Evolutionary conservation across 2,888 invertebrate genomes (phyloP).

Genomic region (Eilema caniola): DNA sequence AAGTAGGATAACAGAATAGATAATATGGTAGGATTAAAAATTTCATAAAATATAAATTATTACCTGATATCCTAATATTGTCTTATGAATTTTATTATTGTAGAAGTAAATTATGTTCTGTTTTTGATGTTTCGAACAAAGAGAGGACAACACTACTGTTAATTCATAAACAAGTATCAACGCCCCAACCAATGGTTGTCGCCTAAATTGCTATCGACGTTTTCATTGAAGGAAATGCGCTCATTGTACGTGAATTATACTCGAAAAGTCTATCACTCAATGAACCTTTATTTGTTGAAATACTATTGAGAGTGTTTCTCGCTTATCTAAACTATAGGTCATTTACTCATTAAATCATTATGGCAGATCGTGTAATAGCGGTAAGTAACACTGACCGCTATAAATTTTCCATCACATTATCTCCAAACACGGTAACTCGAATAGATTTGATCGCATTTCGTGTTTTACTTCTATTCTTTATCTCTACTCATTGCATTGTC

Average conservation of each 20-base stretch:
- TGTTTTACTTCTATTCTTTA: conserved; percentile 37
- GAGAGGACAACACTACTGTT: neutral
- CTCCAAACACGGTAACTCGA: conserved; percentile 56
- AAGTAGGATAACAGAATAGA: too few relatives aligned
- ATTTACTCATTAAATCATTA: conserved; percentile 38
- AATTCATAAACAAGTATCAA: too few relatives aligned
- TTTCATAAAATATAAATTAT: too few relatives aligned
- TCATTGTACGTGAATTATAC: conserved; percentile 50
- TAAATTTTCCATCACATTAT: conserved; percentile 35
- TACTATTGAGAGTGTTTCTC: neutral
- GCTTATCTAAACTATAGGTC: neutral
- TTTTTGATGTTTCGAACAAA: neutral
- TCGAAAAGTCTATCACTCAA: conserved; percentile 45
- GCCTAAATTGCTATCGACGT: conserved; percentile 63
- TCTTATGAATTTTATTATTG: too few relatives aligned
- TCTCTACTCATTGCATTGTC: conserved; percentile 44
- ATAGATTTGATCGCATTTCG: conserved; percentile 37
- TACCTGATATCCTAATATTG: too few relatives aligned
- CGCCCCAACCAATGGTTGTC: conserved; percentile 72
- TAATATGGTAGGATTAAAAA: too few relatives aligned
- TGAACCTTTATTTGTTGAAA: conserved; percentile 21
- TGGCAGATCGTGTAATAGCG: conserved; percentile 78
- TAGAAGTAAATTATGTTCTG: too few relatives aligned
- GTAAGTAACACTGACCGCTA: conserved; percentile 60
- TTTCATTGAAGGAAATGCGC: conserved; percentile 39